Conservation (phyloP, 1,140 invertebrate genomes). For the Cecropterus lyciades region DNA sequence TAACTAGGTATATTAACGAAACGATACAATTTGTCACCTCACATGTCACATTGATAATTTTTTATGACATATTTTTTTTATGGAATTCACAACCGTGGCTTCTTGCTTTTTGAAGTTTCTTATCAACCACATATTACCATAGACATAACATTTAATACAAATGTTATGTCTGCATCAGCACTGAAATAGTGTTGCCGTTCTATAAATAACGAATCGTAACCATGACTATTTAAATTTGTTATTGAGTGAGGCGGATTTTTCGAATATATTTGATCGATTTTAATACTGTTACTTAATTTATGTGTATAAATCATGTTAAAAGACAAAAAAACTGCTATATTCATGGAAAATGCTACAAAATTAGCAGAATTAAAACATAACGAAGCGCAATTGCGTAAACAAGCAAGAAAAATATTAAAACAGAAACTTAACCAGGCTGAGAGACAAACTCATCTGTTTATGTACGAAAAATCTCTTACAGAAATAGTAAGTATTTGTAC, state of each 20-base stretch:
- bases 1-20: too few species aligned
- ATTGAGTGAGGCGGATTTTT: conserved; percentile 12
- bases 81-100: too few species aligned
- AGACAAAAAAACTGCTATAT: conserved; percentile 13
- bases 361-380: conserved; percentile 26
- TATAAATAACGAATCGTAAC: too few species aligned
- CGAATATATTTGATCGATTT: conserved; percentile 33
- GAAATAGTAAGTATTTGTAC: conserved; percentile 62
- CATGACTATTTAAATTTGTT: background rate
- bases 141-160: conserved; percentile 18
- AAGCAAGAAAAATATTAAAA: conserved; percentile 65
- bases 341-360: conserved; percentile 27
- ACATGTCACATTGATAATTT: too few species aligned
- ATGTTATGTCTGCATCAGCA: too few species aligned
- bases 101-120: too few species aligned
- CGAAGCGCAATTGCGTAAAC: conserved; percentile 46
- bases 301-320: conserved; percentile 19
- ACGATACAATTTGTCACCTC: too few species aligned
- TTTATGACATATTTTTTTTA: too few species aligned
- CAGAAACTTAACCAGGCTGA: conserved; percentile 54
- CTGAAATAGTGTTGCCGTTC: too few species aligned
- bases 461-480: conserved; percentile 71
- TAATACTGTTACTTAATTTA: background rate
- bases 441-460: conserved; percentile 72
- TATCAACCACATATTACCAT: too few species aligned